Percentiles rank a stretch among this genome's conserved stretches.
phyloP scores from a whole-genome alignment of 1,140 invertebrate species.

The Apis laboriosa region DNA sequence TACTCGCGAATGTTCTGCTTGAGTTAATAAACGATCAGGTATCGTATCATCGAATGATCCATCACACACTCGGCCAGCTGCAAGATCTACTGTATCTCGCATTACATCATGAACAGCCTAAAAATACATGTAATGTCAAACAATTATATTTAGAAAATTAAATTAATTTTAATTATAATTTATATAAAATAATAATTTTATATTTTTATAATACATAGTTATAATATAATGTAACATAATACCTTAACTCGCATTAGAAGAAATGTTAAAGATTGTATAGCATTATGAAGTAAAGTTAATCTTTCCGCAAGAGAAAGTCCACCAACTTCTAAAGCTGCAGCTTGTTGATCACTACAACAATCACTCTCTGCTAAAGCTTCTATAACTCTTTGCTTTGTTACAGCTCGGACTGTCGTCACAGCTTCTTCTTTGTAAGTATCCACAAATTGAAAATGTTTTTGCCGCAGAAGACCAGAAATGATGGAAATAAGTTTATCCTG shows the following conservation, averaged over 20 bases:
- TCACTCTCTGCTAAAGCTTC: constrained; percentile 88
- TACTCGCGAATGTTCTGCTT: constrained; percentile 86
- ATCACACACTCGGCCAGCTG: constrained; percentile 80
- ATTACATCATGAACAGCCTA: constrained; percentile 89
- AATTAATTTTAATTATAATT: not conserved
- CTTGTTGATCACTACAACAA: constrained; percentile 79
- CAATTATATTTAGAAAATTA: constrained; percentile 1
- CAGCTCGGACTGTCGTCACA: constrained; percentile 92
- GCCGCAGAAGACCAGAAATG: constrained; percentile 92
- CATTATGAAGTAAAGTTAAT: constrained; percentile 88
- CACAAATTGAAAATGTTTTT: constrained; percentile 93
- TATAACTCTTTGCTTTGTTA: constrained; percentile 93
- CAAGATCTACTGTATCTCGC: constrained; percentile 83
- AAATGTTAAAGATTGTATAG: constrained; percentile 83
- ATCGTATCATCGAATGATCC: constrained; percentile 71
- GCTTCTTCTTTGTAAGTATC: constrained; percentile 95
- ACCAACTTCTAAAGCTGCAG: constrained; percentile 77
- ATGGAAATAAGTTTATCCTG: constrained; percentile 94
- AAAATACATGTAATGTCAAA: constrained; percentile 22
- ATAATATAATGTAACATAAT: constrained; percentile 14
- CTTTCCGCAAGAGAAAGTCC: constrained; percentile 88
- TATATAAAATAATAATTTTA: not conserved
- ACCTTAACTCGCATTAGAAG: constrained; percentile 85
- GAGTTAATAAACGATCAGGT: constrained; percentile 86
- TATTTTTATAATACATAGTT: not conserved